Evolutionary conservation across 1,140 invertebrate genomes (phyloP).

Genomic region (Solenopsis invicta): DNA sequence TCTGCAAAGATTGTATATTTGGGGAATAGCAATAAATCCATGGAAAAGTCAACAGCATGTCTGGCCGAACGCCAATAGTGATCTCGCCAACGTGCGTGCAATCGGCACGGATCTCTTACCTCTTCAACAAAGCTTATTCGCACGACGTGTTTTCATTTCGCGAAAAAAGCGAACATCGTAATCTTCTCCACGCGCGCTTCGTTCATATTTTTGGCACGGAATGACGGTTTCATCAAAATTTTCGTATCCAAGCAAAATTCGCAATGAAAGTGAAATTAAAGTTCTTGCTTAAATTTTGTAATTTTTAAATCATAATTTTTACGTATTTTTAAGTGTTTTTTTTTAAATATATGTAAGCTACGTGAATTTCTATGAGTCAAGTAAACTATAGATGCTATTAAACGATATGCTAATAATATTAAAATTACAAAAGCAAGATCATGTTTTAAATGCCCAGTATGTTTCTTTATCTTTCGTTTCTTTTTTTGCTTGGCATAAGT

Average conservation of each 20-base stretch:
- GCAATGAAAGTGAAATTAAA: not conserved
- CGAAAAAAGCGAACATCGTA: not conserved
- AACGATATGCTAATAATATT: not conserved
- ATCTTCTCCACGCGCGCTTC: not conserved
- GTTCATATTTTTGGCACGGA: not conserved
- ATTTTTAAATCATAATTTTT: constrained; percentile 8
- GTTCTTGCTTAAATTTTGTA: not conserved
- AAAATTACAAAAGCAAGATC: not conserved
- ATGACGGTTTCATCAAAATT: not conserved
- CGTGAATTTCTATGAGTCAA: not conserved
- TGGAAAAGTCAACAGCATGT: constrained; percentile 55
- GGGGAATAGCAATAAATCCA: constrained; percentile 9
- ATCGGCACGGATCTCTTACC: constrained; percentile 49
- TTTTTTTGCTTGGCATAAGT: not conserved
- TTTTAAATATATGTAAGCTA: not conserved
- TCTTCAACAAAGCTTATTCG: constrained; percentile 39
- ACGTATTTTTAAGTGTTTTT: not conserved
- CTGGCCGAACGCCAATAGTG: constrained; percentile 65
- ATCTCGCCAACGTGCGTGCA: constrained; percentile 67
- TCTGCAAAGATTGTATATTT: constrained; percentile 35
- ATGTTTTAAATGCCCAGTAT: constrained; percentile 9
- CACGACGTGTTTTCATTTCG: constrained; percentile 44
- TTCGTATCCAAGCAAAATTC: not conserved
- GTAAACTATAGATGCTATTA: not conserved
- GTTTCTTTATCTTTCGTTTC: not conserved